Conservation (phyloP, 2,888 invertebrate species). For the Eristalis intricaria region DNA sequence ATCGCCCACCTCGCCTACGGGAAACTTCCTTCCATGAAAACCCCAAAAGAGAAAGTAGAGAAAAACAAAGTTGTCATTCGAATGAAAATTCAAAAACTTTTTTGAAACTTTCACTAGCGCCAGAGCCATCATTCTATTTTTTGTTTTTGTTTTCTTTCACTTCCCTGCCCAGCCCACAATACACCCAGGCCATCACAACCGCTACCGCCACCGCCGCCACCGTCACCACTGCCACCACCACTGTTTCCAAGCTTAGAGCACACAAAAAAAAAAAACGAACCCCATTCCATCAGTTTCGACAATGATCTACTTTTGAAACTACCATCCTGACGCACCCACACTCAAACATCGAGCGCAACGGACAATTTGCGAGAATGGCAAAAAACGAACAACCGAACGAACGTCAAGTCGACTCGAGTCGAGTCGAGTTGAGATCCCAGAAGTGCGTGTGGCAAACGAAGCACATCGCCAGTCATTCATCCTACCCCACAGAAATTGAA, state of each 20-base stretch:
- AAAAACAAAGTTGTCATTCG: conserved; percentile 67
- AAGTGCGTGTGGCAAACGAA: conserved; percentile 71
- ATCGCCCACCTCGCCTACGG: conserved; percentile 37
- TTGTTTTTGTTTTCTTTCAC: conserved; percentile 1
- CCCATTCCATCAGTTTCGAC: conserved; percentile 47
- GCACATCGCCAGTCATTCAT: conserved; percentile 70
- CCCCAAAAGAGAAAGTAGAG: conserved; percentile 51
- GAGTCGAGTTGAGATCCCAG: conserved; percentile 51
- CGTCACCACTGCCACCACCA: neutral
- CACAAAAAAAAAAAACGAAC: neutral
- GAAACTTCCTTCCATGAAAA: conserved; percentile 54
- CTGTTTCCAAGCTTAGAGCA: too few relatives aligned
- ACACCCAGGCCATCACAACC: neutral
- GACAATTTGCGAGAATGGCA: conserved; percentile 70
- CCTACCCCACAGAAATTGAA: conserved; percentile 49
- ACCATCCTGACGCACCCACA: conserved; percentile 62
- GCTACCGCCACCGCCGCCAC: neutral
- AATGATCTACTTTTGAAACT: conserved; percentile 71
- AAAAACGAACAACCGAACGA: conserved; percentile 58
- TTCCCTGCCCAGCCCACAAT: neutral
- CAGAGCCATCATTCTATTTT: conserved; percentile 65
- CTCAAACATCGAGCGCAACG: conserved; percentile 62
- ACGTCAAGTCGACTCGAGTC: too few relatives aligned
- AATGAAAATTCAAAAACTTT: conserved; percentile 71
- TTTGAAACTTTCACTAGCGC: conserved; percentile 64